Evolutionary conservation across 2,888 invertebrate genomes (phyloP).

Genomic region (Laothoe populi): DNA sequence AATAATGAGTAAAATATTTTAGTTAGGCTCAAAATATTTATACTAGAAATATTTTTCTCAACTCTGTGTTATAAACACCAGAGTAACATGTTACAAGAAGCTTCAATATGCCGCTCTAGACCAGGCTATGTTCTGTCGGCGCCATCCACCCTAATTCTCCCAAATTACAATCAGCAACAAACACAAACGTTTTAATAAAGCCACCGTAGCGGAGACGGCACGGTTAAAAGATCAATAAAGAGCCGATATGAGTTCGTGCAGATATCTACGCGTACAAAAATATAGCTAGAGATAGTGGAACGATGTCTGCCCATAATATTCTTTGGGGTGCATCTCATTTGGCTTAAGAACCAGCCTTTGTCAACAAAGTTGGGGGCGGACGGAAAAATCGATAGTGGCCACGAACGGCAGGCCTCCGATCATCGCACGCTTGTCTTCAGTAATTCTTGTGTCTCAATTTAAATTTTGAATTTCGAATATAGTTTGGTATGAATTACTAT

Average conservation of each 20-base stretch:
- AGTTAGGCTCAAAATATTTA: neutral
- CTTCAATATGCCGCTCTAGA: neutral
- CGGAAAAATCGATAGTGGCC: conserved; percentile 81
- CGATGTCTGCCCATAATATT: conserved; percentile 85
- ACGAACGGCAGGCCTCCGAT: conserved; percentile 68
- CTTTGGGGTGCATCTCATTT: conserved; percentile 85
- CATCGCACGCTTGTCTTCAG: conserved; percentile 65
- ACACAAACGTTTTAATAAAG: conserved; percentile 56
- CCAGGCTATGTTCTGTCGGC: conserved; percentile 4
- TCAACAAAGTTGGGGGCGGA: conserved; percentile 82
- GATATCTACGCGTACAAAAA: conserved; percentile 64
- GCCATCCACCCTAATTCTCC: conserved; percentile 22
- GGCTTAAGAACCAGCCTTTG: conserved; percentile 84
- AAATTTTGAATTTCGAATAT: conserved; percentile 49
- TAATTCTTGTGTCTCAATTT: conserved; percentile 69
- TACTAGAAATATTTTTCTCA: neutral
- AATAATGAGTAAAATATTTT: no score
- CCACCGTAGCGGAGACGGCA: conserved; percentile 48
- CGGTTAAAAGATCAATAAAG: conserved; percentile 74
- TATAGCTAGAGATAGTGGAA: conserved; percentile 74
- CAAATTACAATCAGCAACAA: conserved; percentile 39
- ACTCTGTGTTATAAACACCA: neutral
- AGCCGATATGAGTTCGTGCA: conserved; percentile 65
- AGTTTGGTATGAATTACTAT: neutral
- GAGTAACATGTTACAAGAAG: neutral